Percentiles rank a stretch among this genome's conserved stretches.
Conservation (phyloP, 2,113 vertebrate genomes). For the Acanthisitta chloris region DNA sequence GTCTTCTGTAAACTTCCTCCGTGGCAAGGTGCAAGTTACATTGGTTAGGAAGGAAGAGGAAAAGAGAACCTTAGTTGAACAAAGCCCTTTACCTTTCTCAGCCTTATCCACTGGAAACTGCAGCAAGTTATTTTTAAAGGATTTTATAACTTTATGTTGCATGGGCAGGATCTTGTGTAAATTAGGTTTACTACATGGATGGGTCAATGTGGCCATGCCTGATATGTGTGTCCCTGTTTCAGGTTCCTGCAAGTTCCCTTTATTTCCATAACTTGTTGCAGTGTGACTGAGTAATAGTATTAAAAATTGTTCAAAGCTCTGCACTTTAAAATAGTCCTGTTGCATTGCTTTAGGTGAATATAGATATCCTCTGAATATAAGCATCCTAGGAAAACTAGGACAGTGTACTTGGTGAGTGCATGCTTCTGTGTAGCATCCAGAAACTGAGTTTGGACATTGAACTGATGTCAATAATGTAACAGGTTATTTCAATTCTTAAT, state of each 20-base stretch:
- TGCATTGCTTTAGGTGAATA: neutral
- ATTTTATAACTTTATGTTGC: neutral
- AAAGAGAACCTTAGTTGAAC: neutral
- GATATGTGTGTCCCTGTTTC: neutral
- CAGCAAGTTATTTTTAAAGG: neutral
- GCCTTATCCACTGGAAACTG: neutral
- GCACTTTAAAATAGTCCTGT: neutral
- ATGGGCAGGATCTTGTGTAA: neutral
- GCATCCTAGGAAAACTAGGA: neutral
- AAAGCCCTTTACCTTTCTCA: neutral
- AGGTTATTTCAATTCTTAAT: neutral
- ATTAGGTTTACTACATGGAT: neutral
- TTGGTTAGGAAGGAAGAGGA: neutral
- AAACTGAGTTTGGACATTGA: neutral
- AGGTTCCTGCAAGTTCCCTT: neutral
- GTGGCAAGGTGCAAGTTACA: neutral
- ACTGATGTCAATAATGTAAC: neutral
- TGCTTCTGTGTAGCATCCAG: neutral
- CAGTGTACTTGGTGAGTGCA: neutral
- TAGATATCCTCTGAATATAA: neutral
- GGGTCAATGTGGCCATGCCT: fast-evolving
- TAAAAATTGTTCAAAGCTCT: neutral
- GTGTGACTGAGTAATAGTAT: neutral
- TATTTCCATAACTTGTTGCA: neutral
- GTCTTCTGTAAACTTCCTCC: neutral